phyloP scores from a whole-genome alignment of 2,797 vertebrate species.

The Gallinago nigripennis region DNA sequence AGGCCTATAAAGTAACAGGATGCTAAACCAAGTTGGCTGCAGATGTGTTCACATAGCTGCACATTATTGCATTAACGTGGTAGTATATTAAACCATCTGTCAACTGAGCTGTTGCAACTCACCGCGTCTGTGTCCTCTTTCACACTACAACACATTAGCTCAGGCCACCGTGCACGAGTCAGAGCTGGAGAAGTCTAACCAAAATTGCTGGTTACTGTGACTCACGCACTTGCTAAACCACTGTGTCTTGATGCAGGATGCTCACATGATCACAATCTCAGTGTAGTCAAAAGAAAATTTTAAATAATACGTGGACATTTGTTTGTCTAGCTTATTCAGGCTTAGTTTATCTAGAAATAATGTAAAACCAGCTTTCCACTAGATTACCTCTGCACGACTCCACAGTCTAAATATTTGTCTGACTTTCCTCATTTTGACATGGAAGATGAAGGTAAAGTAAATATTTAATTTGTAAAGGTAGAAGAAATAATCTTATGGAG shows the following conservation, averaged over 20 bases:
- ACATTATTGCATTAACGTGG: neutral
- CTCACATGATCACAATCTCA: neutral
- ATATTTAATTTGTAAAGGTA: neutral
- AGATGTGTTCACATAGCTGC: neutral
- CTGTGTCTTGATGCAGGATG: rapidly evolving
- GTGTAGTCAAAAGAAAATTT: neutral
- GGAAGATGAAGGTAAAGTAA: neutral
- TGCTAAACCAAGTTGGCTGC: neutral
- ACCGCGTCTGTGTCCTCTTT: neutral
- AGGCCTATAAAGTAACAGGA: neutral
- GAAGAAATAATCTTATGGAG: neutral
- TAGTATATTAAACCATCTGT: neutral
- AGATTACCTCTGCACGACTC: neutral
- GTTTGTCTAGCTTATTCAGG: neutral
- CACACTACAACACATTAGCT: neutral
- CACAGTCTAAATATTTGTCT: neutral
- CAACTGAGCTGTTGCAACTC: neutral
- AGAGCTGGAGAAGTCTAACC: neutral
- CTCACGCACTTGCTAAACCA: neutral
- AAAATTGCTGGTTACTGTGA: neutral
- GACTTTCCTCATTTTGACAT: neutral
- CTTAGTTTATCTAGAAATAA: neutral
- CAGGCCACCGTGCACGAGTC: neutral
- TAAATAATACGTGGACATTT: rapidly evolving
- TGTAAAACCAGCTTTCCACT: neutral